Evolutionary conservation across 2,113 vertebrate species (phyloP).

Genomic region (Silurus meridionalis): DNA sequence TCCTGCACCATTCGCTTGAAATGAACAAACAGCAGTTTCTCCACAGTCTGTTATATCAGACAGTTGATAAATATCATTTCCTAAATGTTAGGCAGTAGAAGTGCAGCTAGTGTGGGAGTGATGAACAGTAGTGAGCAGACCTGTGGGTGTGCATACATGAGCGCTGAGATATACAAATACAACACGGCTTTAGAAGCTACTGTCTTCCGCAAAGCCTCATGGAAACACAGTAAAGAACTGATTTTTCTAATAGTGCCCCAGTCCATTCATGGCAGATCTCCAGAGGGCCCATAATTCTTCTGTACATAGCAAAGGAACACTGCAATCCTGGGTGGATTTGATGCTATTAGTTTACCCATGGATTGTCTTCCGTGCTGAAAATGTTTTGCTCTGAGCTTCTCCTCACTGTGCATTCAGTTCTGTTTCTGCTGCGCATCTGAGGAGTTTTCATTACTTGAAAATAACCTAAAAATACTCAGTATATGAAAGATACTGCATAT

Average conservation of each 20-base stretch:
- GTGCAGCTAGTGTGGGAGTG: constrained; percentile 29
- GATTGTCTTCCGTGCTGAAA: constrained; percentile 6
- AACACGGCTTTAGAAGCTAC: background rate
- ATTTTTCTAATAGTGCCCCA: background rate
- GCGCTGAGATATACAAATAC: constrained; percentile 20
- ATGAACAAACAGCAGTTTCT: background rate
- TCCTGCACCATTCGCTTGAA: background rate
- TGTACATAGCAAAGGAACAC: background rate
- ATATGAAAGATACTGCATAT: background rate
- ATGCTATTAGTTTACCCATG: background rate
- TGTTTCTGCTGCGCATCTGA: background rate
- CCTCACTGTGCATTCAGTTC: background rate
- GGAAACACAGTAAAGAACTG: background rate
- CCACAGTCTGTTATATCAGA: background rate
- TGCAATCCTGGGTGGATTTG: background rate
- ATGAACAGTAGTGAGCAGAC: constrained; percentile 22
- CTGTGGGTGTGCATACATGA: constrained; percentile 32
- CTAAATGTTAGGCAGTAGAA: constrained; percentile 20
- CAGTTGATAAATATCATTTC: constrained; percentile 28
- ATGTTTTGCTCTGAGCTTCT: background rate
- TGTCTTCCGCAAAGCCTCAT: background rate
- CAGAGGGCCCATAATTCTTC: background rate
- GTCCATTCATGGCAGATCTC: background rate
- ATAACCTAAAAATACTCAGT: background rate
- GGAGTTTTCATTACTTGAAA: background rate